phyloP scores from a whole-genome alignment of 1,140 invertebrate genomes.

The Drosophila setifemur region DNA sequence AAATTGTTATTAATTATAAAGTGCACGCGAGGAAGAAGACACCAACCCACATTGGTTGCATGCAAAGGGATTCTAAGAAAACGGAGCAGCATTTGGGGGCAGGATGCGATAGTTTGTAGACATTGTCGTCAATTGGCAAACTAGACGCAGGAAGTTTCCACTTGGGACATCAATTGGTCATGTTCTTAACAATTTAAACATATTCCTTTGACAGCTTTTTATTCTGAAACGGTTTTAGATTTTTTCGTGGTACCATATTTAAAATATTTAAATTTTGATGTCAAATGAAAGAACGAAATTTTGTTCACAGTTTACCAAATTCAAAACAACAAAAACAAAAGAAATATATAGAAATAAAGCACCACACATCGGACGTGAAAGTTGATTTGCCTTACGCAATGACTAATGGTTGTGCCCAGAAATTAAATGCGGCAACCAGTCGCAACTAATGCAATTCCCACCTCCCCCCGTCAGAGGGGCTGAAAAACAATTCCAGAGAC shows the following conservation, averaged over 20 bases:
- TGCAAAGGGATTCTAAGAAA: not conserved
- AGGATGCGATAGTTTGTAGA: slow-evolving; percentile 27
- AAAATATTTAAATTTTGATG: no score
- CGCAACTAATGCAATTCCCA: slow-evolving; percentile 13
- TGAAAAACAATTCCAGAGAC: not conserved
- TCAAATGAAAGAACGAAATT: no score
- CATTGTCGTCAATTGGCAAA: slow-evolving; percentile 37
- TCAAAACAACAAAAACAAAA: not conserved
- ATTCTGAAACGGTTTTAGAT: no score
- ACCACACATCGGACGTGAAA: no score
- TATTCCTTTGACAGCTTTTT: no score
- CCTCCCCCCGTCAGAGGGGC: slow-evolving; percentile 16
- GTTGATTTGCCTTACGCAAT: not conserved
- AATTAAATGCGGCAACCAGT: slow-evolving; percentile 25
- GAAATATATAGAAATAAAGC: no score
- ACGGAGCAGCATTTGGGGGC: not conserved
- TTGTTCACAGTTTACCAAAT: not conserved
- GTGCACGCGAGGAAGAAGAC: slow-evolving; percentile 18
- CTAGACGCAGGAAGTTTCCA: slow-evolving; percentile 2
- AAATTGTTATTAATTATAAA: slow-evolving; percentile 78
- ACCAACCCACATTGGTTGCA: slow-evolving; percentile 24
- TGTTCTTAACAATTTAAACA: no score
- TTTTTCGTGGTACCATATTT: no score
- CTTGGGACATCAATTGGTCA: not conserved
- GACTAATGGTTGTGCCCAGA: slow-evolving; percentile 9